Evolutionary conservation across 1,140 invertebrate species (phyloP), one percentile per base, ranked within the genome.

Genomic region (Lepidostoma basale): DNA sequence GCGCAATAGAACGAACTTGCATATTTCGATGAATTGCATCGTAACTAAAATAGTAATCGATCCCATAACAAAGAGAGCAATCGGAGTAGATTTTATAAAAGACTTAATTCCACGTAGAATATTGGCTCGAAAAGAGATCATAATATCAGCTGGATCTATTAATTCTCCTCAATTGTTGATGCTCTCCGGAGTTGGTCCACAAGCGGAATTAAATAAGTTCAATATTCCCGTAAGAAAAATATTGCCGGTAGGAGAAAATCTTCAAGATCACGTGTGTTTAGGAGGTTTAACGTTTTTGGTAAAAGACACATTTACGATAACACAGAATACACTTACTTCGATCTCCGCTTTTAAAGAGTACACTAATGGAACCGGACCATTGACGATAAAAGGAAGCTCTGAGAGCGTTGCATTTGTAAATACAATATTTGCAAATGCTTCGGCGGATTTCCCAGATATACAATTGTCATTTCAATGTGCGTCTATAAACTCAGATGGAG

Each of bases 381-480:
- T 94, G 91, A 93, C 92, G 0, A 90, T 89, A 0, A 77, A 94
- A 0, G 92, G 92, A 2, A 93, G 93, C 0, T 88, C 95, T 2
- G 93, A 95, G 81, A 92, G 92, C 0, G 81, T 94, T 30, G 93
- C 90, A 1, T 95, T 94, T 75, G 87, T 95, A 0, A 93, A 93
- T 70, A 94, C 93, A 0, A 89, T 87, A 63, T 93, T 88, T 73
- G 92, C 92, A 0, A 94, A 93, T 75, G 75, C 78, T 40, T 88
- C 87, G 1, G 85, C 86, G 0, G 83, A 88, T 58, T 92, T 88
- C 83, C 93, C 93, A 0, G 93, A 95, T 73, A 88, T 95, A 59
- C 92, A 95, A 69, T 91, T 94, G 59, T 92, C 95, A 65, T 92
- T 95, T 89, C 91, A 92, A 1, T 91, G 92, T 0, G 92, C 92